A percentile compares a stretch with the other conserved stretches of the same genome.
Conservation (phyloP, 2,888 invertebrate genomes). For the Agrochola lychnidis region DNA sequence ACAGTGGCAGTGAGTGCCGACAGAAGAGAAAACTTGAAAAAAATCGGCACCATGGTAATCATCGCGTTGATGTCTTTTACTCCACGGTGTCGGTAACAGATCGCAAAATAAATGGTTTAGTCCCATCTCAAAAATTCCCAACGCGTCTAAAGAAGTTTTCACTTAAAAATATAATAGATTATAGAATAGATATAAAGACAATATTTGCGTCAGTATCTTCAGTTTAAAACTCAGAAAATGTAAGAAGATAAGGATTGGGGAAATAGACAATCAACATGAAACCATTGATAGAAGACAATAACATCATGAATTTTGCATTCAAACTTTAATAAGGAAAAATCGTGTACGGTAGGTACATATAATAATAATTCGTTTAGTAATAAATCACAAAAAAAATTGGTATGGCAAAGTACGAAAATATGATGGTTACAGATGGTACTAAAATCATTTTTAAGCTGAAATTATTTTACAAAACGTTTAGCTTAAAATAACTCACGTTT, state of each 20-base stretch:
- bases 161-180: background rate
- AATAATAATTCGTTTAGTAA: background rate
- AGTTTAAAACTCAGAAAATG: background rate
- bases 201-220: background rate
- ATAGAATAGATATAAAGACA: background rate
- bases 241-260: background rate
- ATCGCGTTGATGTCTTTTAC: no score
- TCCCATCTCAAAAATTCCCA: no score
- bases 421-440: background rate
- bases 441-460: background rate
- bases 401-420: background rate
- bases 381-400: background rate
- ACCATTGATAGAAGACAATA: background rate
- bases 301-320: background rate
- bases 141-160: no score
- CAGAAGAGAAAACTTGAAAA: no score
- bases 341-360: background rate
- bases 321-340: background rate
- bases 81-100: no score
- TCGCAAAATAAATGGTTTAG: no score
- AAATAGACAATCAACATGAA: background rate
- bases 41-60: no score
- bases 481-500: conserved; percentile 49
- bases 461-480: background rate
- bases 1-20: no score